Evolutionary conservation across 2,888 invertebrate genomes (phyloP).

Genomic region (Diploptera punctata): DNA sequence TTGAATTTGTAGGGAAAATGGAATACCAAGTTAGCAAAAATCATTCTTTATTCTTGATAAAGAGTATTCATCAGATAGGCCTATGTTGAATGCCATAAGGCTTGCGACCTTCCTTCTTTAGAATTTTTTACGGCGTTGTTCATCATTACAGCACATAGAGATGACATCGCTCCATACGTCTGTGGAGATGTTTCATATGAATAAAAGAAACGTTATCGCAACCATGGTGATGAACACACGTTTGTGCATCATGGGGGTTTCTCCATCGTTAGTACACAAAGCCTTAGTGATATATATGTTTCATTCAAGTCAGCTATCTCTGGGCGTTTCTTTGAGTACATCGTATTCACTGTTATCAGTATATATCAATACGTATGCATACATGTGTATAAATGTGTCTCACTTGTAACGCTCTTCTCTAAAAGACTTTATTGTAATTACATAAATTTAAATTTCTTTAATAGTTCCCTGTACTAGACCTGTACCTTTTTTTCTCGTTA

Average conservation of each 20-base stretch:
- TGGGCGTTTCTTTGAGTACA: background rate
- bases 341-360: constrained; percentile 5
- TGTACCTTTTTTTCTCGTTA: too few species aligned
- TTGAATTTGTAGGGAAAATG: too few species aligned
- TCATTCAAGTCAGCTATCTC: background rate
- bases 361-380: background rate
- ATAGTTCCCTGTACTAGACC: too few species aligned
- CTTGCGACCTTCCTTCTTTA: background rate
- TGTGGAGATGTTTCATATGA: background rate
- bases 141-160: background rate
- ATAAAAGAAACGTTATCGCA: constrained; percentile 7
- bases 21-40: too few species aligned
- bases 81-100: too few species aligned
- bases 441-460: too few species aligned
- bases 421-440: too few species aligned
- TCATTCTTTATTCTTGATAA: too few species aligned
- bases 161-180: background rate
- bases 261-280: constrained; percentile 11
- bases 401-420: too few species aligned
- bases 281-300: background rate
- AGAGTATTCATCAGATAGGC: too few species aligned
- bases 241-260: constrained; percentile 4
- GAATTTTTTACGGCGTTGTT: background rate
- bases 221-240: background rate
- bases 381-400: background rate